Evolutionary conservation across 2,888 invertebrate species (phyloP).

Genomic region (Polylopha cassiicola): DNA sequence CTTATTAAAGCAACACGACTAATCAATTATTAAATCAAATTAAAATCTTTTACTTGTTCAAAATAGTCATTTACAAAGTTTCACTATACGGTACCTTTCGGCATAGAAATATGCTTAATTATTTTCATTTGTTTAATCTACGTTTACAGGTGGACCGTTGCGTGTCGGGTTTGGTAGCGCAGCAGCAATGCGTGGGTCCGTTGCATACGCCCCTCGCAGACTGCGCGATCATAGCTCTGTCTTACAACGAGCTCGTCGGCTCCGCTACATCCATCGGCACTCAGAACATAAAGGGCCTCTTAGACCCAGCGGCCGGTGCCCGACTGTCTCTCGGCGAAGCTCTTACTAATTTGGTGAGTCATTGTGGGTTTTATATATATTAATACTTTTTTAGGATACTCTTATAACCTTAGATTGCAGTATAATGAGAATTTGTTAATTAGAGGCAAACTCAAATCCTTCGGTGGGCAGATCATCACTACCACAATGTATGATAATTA

Average conservation of each 20-base stretch:
- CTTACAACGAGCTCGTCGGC: conserved; percentile 88
- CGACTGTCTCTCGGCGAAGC: conserved; percentile 97
- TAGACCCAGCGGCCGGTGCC: conserved; percentile 91
- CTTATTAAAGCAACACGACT: no score
- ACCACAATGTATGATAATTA: no score
- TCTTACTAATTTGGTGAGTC: conserved; percentile 90
- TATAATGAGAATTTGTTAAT: neutral
- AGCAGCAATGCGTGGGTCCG: conserved; percentile 99
- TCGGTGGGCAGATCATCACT: no score
- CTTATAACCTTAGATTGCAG: no score
- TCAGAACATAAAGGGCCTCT: conserved; percentile 95
- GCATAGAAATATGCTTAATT: no score
- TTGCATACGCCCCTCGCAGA: conserved; percentile 97
- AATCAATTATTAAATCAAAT: no score
- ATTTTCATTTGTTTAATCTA: no score
- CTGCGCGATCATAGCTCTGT: conserved; percentile 92
- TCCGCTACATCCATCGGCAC: conserved; percentile 97
- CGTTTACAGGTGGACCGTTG: conserved; percentile 91
- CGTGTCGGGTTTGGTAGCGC: conserved; percentile 95
- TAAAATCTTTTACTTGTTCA: no score
- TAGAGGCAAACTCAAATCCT: neutral
- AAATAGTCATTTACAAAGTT: no score
- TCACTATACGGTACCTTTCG: no score
- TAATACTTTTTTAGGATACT: no score
- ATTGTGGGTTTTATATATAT: conserved; percentile 1